Evolutionary conservation across 2,113 vertebrate species (phyloP), one percentile per base, ranked within the genome.

Genomic region (Aplodontia rufa): DNA sequence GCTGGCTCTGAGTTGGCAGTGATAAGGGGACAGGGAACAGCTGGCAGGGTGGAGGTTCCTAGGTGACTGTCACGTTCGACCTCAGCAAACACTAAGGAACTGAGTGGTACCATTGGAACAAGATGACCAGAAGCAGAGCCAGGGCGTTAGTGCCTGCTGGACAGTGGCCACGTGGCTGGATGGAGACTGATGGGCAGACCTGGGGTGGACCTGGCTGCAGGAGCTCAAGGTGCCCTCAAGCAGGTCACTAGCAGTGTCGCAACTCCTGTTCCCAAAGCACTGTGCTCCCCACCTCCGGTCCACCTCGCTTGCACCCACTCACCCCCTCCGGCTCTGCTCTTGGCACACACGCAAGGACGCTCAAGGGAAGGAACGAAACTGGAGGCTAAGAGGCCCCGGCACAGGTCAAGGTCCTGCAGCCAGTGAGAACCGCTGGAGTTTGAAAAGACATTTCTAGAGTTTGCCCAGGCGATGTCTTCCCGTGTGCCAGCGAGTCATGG

Each of bases 311-410:
- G n/a, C n/a, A n/a, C n/a, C n/a, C n/a, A n/a, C n/a, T n/a, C n/a
- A n/a, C n/a, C n/a, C n/a, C n/a, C n/a, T n/a, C n/a, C n/a, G n/a
- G 32, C 20, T 12, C 64, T 0, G 7, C 32, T 79, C 45, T 49
- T 19, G n/a, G 26, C 13, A 47, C 68, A 3, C 3, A 1, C n/a
- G 1, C n/a, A n/a, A n/a, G n/a, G n/a, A 2, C 45, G 28, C 55
- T 71, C 47, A 55, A 0, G 0, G 32, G 83, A 22, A 51, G 16
- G 7, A 9, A 49, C 28, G 20, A 87, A 62, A 42, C 35, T n/a
- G 28, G 13, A n/a, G n/a, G n/a, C n/a, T n/a, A n/a, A n/a, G n/a
- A n/a, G n/a, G n/a, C n/a, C n/a, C n/a, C n/a, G n/a, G n/a, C 24
- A 10, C 40, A 9, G 37, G 8, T 40, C 19, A 24, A 0, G 3